These are phyloP conservation scores for Onychostoma macrolepis DNA, from an alignment of 2,113 vertebrate species.

Conservation along the genomic window DNA sequence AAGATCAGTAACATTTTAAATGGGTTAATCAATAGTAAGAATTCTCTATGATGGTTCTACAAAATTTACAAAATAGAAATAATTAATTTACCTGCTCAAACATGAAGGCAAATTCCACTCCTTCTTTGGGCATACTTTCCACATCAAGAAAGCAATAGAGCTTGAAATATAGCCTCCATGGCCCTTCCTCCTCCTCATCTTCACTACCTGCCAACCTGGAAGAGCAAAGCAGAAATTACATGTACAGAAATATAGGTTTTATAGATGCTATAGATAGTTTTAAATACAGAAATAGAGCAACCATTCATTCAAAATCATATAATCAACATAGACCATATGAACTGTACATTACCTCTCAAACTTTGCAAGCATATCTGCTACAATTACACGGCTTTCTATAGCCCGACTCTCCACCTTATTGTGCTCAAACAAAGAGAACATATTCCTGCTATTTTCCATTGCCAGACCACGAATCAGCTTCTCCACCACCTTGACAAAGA, in stretches of 20 bases:
- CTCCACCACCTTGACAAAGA: conserved; percentile 88
- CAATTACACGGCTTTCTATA: conserved; percentile 93
- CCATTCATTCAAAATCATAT: neutral
- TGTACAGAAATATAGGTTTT: neutral
- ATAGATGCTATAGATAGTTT: neutral
- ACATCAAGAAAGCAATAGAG: conserved; percentile 93
- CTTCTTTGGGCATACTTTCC: conserved; percentile 89
- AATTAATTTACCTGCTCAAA: conserved; percentile 85
- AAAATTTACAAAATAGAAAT: neutral
- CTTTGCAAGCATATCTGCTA: conserved; percentile 94
- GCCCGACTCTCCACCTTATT: conserved; percentile 87
- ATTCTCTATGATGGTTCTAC: no score
- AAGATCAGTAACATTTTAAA: neutral
- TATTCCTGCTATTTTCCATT: conserved; percentile 98
- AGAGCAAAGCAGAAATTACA: conserved; percentile 1
- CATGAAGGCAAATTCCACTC: conserved; percentile 95
- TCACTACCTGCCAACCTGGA: conserved; percentile 82
- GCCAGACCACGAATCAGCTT: conserved; percentile 95
- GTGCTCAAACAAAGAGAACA: conserved; percentile 97
- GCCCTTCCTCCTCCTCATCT: conserved; percentile 85
- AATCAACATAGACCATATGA: neutral
- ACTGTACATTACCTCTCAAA: conserved; percentile 87
- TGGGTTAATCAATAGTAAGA: neutral
- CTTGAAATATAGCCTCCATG: conserved; percentile 92
- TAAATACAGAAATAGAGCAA: neutral